Evolutionary conservation across 2,113 vertebrate species (phyloP).

Genomic region (Thamnophis sirtalis): DNA sequence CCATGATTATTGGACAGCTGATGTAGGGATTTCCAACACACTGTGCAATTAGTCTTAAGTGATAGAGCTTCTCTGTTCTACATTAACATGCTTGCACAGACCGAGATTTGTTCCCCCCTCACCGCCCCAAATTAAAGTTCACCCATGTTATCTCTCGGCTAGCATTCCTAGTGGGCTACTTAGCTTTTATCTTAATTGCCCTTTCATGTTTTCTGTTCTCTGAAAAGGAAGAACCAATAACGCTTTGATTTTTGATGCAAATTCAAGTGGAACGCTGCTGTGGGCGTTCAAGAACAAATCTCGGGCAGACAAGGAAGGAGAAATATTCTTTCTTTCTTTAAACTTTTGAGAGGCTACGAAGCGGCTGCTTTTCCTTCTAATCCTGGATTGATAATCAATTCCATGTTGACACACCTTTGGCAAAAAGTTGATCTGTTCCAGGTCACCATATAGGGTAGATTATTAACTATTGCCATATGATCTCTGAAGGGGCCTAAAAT

Average conservation of each 20-base stretch:
- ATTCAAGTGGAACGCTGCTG: background rate
- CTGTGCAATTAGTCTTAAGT: constrained; percentile 37
- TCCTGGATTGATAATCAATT: background rate
- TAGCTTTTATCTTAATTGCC: constrained; percentile 8
- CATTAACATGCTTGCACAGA: background rate
- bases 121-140: background rate
- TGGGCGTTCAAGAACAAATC: background rate
- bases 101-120: background rate
- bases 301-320: constrained; percentile 1
- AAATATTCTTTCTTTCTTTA: constrained; percentile 11
- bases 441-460: background rate
- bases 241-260: background rate
- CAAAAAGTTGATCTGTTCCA: background rate
- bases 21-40: fast-evolving
- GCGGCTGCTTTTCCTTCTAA: constrained; percentile 17
- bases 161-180: background rate
- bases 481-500: background rate
- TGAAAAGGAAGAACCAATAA: constrained; percentile 7
- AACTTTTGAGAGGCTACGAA: background rate
- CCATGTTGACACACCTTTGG: background rate
- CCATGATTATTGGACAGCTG: background rate
- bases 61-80: constrained; percentile 16
- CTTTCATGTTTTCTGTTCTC: background rate
- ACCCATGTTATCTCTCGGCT: constrained; percentile 7
- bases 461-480: constrained; percentile 30